Evolutionary conservation across 2,797 vertebrate species (phyloP).

Genomic region (Artibeus jamaicensis): DNA sequence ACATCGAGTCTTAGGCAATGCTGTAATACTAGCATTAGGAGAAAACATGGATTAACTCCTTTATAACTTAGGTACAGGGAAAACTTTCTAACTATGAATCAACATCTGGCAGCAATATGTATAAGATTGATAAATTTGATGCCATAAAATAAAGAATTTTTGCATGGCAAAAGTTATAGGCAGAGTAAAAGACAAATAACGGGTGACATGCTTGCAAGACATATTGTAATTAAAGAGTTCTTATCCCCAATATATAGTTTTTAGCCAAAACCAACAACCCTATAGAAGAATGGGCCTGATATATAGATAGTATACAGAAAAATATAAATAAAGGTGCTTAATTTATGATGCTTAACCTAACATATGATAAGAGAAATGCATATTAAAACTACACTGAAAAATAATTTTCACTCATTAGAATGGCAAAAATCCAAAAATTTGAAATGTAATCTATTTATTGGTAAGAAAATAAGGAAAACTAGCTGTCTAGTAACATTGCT

Average conservation of each 20-base stretch:
- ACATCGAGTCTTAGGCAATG: not conserved
- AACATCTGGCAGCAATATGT: not conserved
- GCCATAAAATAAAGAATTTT: slow-evolving; percentile 43
- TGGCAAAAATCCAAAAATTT: slow-evolving; percentile 14
- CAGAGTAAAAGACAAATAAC: slow-evolving; percentile 12
- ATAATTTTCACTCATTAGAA: not conserved
- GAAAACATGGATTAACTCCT: not conserved
- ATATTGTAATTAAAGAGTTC: not conserved
- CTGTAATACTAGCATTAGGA: not conserved
- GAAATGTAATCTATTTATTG: not conserved
- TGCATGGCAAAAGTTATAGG: not conserved
- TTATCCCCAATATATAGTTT: not conserved
- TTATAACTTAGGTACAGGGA: not conserved
- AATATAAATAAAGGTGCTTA: not conserved
- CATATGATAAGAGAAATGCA: not conserved
- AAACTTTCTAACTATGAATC: not conserved
- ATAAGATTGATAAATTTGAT: not conserved
- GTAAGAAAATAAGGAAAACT: not conserved
- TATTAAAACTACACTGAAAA: not conserved
- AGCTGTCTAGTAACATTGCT: not conserved
- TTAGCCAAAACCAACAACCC: not conserved
- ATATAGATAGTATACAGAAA: not conserved
- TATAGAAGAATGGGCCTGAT: not conserved
- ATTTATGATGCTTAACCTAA: not conserved
- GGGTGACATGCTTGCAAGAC: not conserved